These are phyloP conservation scores for Chironomus riparius DNA, from an alignment of 2,888 invertebrate genomes.

Conservation along the genomic window DNA sequence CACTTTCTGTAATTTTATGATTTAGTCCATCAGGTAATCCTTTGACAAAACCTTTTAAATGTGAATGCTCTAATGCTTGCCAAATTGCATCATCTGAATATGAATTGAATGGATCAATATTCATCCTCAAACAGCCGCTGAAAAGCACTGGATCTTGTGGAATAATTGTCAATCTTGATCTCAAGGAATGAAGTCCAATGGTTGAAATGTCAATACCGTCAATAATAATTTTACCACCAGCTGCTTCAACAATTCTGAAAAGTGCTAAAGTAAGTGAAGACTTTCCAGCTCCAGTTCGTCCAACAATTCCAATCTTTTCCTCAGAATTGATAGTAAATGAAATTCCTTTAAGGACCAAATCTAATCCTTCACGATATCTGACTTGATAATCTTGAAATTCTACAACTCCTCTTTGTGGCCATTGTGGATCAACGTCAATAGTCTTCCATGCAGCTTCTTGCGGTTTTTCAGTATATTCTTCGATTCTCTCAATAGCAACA, in stretches of 20 bases:
- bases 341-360: conserved; percentile 74
- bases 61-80: conserved; percentile 46
- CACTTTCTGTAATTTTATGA: conserved; percentile 39
- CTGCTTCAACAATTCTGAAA: conserved; percentile 73
- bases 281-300: conserved; percentile 86
- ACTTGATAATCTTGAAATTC: conserved; percentile 74
- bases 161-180: conserved; percentile 43
- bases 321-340: conserved; percentile 68
- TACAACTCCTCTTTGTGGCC: conserved; percentile 77
- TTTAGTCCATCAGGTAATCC: conserved; percentile 33
- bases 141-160: conserved; percentile 52
- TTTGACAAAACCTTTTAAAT: conserved; percentile 40
- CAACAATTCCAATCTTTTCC: conserved; percentile 86
- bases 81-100: conserved; percentile 47
- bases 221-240: conserved; percentile 41
- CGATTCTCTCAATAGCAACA: conserved; percentile 50
- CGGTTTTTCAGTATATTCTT: conserved; percentile 46
- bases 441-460: conserved; percentile 35
- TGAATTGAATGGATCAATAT: conserved; percentile 47
- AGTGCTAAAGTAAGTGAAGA: conserved; percentile 79
- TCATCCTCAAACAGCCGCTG: conserved; percentile 48
- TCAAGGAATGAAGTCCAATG: conserved; percentile 43
- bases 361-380: conserved; percentile 76
- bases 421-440: conserved; percentile 37
- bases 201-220: conserved; percentile 41